A percentile compares a stretch with the other conserved stretches of the same genome.
These are phyloP conservation scores for Hemicordylus capensis DNA, from an alignment of 2,113 vertebrate species.

Conservation along the genomic window DNA sequence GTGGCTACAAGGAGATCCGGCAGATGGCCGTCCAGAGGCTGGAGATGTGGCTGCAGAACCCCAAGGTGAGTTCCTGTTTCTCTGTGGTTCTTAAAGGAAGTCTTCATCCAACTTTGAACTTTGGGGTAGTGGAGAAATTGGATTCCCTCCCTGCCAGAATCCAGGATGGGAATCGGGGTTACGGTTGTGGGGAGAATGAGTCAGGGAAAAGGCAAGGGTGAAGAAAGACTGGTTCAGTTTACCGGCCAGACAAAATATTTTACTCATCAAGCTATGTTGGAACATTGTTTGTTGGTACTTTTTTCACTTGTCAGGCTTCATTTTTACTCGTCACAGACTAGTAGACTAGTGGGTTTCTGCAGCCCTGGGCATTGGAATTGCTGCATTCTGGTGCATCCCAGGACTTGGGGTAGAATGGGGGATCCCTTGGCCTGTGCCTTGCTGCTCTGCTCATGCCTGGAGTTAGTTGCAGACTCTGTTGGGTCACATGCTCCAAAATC, in stretches of 20 bases:
- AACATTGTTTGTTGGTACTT: no score
- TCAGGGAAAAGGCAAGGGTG: no score
- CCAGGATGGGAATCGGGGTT: accelerated
- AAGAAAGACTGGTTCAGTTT: no score
- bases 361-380: no score
- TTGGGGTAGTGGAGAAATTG: no score
- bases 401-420: not conserved
- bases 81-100: accelerated
- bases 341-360: no score
- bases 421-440: not conserved
- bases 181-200: no score
- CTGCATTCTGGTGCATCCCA: not conserved
- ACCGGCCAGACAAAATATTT: no score
- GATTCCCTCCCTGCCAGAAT: not conserved
- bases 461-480: not conserved
- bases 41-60: slow-evolving; percentile 99
- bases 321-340: no score
- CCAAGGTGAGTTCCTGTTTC: slow-evolving; percentile 81
- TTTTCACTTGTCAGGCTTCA: no score
- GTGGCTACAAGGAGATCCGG: slow-evolving; percentile 94
- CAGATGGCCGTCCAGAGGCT: slow-evolving; percentile 93
- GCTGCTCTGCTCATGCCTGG: not conserved
- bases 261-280: no score
- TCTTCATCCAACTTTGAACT: not conserved
- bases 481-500: not conserved